Percentiles rank a stretch among this genome's conserved stretches.
Evolutionary conservation across 2,888 invertebrate species (phyloP).

Genomic region (Deilephila elpenor): DNA sequence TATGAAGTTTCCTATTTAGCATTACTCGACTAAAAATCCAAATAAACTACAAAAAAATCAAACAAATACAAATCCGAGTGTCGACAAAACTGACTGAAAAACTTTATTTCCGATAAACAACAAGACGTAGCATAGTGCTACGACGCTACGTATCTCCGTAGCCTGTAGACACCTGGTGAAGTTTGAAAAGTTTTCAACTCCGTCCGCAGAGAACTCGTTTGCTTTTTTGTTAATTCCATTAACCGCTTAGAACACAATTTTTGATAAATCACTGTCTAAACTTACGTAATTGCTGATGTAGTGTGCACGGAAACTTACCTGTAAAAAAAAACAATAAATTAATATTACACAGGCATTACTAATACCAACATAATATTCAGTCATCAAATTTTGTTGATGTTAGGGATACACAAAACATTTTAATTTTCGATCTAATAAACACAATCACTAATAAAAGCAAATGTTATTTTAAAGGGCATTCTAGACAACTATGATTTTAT

Average conservation of each 20-base stretch:
- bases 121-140: conserved; percentile 50
- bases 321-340: background rate
- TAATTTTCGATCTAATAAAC: no score
- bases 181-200: background rate
- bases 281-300: conserved; percentile 1
- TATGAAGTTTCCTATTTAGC: no score
- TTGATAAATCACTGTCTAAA: background rate
- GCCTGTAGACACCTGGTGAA: conserved; percentile 9
- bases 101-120: conserved; percentile 18
- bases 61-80: background rate
- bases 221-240: background rate
- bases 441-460: no score
- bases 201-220: background rate
- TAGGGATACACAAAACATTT: no score
- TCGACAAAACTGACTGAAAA: background rate
- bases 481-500: no score
- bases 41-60: background rate
- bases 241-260: background rate
- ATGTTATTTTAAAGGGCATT: no score
- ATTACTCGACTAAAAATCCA: no score
- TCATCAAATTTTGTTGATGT: no score
- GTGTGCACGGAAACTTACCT: background rate
- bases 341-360: background rate
- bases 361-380: background rate
- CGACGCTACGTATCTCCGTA: conserved; percentile 43